Evolutionary conservation across 2,888 invertebrate genomes (phyloP), one percentile per base, ranked within the genome.

Genomic region (Drosophila trichaetosa): DNA sequence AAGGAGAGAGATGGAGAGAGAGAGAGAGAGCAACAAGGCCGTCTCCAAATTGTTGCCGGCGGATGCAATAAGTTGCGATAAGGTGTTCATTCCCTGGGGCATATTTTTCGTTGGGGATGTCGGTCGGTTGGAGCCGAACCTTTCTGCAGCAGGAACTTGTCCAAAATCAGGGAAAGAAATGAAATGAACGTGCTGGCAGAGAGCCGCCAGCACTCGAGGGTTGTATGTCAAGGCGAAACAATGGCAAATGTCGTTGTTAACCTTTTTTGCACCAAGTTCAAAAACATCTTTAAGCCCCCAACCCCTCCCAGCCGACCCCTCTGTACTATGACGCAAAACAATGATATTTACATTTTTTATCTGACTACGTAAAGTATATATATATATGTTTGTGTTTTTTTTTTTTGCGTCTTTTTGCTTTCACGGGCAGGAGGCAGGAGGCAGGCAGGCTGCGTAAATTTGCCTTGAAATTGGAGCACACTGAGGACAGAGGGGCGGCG

Each of bases 51-150:
- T 89, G 89, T 89, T 87, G 87, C 87, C 87, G 89, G 83, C 87
- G 87, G 87, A 87, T 89, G 87, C 87, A 87, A 87, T 87, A 87
- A 87, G 89, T 89, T 87, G 87, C 85, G 87, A 87, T 87, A 87
- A 87, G 87, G 87, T 87, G 87, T 87, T 87, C 87, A 85, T 85
- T 87, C 87, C 87, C 87, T 76, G 73, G 86, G 87, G 89, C 78
- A 76, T 77, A 73, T 78, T 79, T 81, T 79, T 73, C 59, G 34
- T 6, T 13, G 69, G 53, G 38, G 57, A 34, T 40, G 49, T 21
- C 11, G 56, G 56, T 40, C 29, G 27, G 51, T 49, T 63, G 65
- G 67, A 59, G 66, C 51, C 51, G 56, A 51, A 57, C 68, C 54
- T 67, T 67, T 68, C 54, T 27, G 3, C 56, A 48, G 77, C 73